Evolutionary conservation across 2,113 vertebrate genomes (phyloP).

Genomic region (Arenaria interpres): DNA sequence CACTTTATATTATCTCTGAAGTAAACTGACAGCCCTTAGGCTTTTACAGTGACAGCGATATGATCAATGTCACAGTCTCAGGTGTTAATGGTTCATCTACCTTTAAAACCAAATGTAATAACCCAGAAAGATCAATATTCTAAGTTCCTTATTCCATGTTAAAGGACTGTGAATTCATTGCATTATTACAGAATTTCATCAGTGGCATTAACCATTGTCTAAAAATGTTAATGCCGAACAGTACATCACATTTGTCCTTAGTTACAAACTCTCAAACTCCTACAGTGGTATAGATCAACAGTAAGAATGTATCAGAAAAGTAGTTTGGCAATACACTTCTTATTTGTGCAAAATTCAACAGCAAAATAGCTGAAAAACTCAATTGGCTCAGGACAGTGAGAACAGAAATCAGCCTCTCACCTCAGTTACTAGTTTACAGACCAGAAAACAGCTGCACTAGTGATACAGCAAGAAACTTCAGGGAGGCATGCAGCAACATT

Average conservation of each 20-base stretch:
- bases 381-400: not conserved
- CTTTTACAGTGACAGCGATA: conserved; percentile 14
- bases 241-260: not conserved
- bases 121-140: conserved; percentile 56
- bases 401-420: not conserved
- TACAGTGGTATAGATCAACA: not conserved
- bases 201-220: not conserved
- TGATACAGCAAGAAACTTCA: not conserved
- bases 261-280: not conserved
- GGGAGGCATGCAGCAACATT: not conserved
- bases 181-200: conserved; percentile 30
- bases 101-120: conserved; percentile 64
- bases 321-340: not conserved
- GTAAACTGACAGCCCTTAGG: not conserved
- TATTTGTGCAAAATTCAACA: not conserved
- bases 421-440: not conserved
- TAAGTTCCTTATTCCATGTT: conserved; percentile 20
- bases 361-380: not conserved
- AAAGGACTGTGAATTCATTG: conserved; percentile 10
- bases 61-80: conserved; percentile 35
- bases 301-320: not conserved
- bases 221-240: not conserved
- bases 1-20: conserved; percentile 17
- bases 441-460: not conserved
- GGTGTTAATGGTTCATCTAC: conserved; percentile 59